Evolutionary conservation across 2,113 vertebrate genomes (phyloP).

Genomic region (Gnathonemus echidnorhynchus): DNA sequence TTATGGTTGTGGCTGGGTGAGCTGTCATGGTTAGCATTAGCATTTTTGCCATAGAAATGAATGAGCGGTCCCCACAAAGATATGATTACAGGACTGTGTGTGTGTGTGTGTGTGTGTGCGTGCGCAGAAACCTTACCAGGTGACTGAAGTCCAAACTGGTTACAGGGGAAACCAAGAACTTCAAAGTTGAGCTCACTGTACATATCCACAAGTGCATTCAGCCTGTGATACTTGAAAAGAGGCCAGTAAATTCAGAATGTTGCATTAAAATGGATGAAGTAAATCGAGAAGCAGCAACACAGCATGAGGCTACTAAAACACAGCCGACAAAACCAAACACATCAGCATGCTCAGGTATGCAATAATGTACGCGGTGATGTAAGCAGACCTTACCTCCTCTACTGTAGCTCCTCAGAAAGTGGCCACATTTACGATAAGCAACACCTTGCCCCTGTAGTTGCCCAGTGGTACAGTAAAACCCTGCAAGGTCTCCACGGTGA

Average conservation of each 20-base stretch:
- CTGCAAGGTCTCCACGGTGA: conserved; percentile 57
- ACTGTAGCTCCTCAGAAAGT: conserved; percentile 69
- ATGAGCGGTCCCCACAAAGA: neutral
- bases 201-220: conserved; percentile 72
- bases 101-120: neutral
- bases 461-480: conserved; percentile 50
- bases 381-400: conserved; percentile 52
- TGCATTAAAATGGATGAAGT: neutral
- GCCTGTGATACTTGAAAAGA: conserved; percentile 52
- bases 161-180: conserved; percentile 64
- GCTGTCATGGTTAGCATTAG: neutral
- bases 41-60: neutral
- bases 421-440: conserved; percentile 65
- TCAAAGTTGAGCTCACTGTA: conserved; percentile 53
- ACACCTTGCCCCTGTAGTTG: conserved; percentile 53
- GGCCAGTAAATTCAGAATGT: neutral
- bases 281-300: neutral
- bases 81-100: neutral
- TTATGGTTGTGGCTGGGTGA: neutral
- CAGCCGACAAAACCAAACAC: neutral
- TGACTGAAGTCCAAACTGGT: conserved; percentile 68
- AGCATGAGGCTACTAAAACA: neutral
- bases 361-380: neutral
- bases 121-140: conserved; percentile 50
- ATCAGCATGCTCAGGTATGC: neutral